Evolutionary conservation across 2,888 invertebrate genomes (phyloP), one percentile per base, ranked within the genome.

Genomic region (Eupithecia tripunctaria): DNA sequence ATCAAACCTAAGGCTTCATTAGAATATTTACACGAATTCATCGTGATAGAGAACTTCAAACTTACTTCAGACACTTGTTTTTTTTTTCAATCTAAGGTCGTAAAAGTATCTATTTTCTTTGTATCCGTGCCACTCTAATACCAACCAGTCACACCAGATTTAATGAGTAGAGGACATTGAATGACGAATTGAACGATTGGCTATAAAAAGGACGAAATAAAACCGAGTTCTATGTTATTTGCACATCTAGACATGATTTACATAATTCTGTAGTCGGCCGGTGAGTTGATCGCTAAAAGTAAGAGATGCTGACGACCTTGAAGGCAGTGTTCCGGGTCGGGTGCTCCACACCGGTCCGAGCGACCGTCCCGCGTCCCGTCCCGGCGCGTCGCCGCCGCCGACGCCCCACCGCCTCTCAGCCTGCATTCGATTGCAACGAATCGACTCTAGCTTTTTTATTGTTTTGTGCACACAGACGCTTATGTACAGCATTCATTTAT

Each of bases 271-370:
- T 80, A 76, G 69, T 62, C 74, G 74, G 74, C 62, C 70, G 74
- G 74, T 65, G 81, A 82, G 81, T 82, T 83, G 82, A 80, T 84
- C 78, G 80, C 83, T 89, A 88, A 86, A 89, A 89, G 88, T 89
- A 89, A 91, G 82, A 89, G 86, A 91, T 89, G 89, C 87, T 76
- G 79, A 84, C 85, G 91, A 89, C 94, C 94, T 93, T 93, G 93
- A 83, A 56, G 56, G 80, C 85, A 81, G 81, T 85, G 89, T 93
- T 93, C 93, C 93, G 93, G 92, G 92, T 93, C 87, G 85, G 85
- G 82, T 86, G 84, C 86, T 84, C 87, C 36, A 15, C 59, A 15
- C 59, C 59, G 59, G 27, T 29, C 59, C 84, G 47, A 82, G 47
- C 47, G 47, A n/a, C 47, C 47, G 47, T 82, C 83, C 80, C 82